These are phyloP conservation scores for Idris sp. DNA, from an alignment of 1,140 invertebrate species.

Conservation along the genomic window DNA sequence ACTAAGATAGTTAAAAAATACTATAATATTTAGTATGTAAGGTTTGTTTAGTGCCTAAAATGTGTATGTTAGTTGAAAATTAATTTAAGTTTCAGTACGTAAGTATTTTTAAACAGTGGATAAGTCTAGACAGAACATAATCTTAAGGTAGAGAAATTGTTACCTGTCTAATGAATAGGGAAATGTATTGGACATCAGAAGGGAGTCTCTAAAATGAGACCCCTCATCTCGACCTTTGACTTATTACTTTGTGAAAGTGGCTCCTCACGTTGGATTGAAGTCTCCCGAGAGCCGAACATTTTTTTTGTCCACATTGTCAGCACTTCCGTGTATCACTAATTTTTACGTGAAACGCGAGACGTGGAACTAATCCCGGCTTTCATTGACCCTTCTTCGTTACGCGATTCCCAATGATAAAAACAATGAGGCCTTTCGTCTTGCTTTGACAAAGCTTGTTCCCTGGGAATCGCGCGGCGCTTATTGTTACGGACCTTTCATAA, in stretches of 20 bases:
- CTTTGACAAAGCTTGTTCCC: constrained; percentile 39
- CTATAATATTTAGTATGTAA: too few species aligned
- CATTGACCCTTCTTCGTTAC: constrained; percentile 56
- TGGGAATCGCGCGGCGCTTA: constrained; percentile 23
- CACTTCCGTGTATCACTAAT: constrained; percentile 51
- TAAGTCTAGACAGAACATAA: constrained; percentile 17
- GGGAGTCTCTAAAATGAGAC: constrained; percentile 36
- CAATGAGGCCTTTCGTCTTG: constrained; percentile 43
- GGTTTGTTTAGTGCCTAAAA: too few species aligned
- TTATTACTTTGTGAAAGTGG: constrained; percentile 65
- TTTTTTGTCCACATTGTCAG: constrained; percentile 57
- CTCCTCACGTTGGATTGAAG: constrained; percentile 54
- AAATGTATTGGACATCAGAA: constrained; percentile 73
- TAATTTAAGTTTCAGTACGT: background rate
- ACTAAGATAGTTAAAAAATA: too few species aligned
- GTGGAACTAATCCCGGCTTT: constrained; percentile 58
- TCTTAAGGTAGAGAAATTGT: constrained; percentile 19
- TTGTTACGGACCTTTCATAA: constrained; percentile 20
- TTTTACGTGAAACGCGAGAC: constrained; percentile 52
- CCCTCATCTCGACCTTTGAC: constrained; percentile 52
- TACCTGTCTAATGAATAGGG: constrained; percentile 73
- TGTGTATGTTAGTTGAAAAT: too few species aligned
- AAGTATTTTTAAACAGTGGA: constrained; percentile 11
- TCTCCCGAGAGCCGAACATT: constrained; percentile 45
- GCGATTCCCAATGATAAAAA: constrained; percentile 50